A percentile compares a stretch with the other conserved stretches of the same genome.
These are phyloP conservation scores for Chouioia cunea DNA, from an alignment of 2,888 invertebrate genomes.

Conservation along the genomic window DNA sequence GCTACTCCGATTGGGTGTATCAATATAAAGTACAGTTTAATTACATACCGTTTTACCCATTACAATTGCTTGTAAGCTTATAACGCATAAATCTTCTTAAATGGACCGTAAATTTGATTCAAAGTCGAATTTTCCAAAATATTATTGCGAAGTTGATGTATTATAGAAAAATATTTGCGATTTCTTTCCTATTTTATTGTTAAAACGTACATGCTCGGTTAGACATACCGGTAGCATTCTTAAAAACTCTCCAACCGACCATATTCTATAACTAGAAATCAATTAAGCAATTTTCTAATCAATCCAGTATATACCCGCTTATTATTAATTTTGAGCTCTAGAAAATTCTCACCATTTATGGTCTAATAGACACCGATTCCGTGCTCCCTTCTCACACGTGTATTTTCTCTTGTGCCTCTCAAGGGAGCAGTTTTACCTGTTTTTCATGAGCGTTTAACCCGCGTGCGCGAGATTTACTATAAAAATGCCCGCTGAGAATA, in stretches of 20 bases:
- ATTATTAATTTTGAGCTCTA: too few species aligned
- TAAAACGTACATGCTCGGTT: too few species aligned
- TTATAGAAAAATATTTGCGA: too few species aligned
- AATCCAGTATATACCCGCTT: too few species aligned
- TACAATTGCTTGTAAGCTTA: neutral
- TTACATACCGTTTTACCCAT: neutral
- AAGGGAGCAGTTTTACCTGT: slow-evolving; percentile 36
- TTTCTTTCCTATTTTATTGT: too few species aligned
- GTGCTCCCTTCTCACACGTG: neutral
- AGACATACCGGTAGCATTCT: too few species aligned
- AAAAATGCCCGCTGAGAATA: slow-evolving; percentile 27
- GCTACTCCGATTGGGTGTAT: neutral
- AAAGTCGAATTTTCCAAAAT: too few species aligned
- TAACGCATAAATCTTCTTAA: too few species aligned
- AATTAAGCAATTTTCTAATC: slow-evolving; percentile 5
- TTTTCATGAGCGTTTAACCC: slow-evolving; percentile 2
- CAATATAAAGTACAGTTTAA: slow-evolving; percentile 4
- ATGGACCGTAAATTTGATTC: too few species aligned
- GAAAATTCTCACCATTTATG: slow-evolving; percentile 19
- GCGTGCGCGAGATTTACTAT: neutral
- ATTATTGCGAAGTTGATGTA: too few species aligned
- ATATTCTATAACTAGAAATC: too few species aligned
- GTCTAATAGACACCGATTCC: slow-evolving; percentile 21
- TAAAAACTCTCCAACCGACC: too few species aligned
- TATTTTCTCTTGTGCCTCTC: slow-evolving; percentile 5